A percentile compares a stretch with the other conserved stretches of the same genome.
phyloP scores from a whole-genome alignment of 2,888 invertebrate species.

The Tenodera sinensis region DNA sequence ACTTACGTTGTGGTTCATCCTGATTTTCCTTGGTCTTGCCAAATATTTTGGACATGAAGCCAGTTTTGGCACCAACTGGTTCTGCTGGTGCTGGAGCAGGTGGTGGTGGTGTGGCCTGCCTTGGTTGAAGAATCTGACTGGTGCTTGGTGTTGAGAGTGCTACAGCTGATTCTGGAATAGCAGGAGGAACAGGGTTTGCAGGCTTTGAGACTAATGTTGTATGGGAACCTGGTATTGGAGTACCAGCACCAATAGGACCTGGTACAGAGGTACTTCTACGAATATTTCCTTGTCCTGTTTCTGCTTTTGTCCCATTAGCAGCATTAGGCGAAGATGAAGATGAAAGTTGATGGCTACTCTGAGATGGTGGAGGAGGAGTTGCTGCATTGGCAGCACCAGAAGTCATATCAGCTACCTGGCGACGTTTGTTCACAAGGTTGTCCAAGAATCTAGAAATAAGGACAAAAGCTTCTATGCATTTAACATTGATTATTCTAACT shows the following conservation, averaged over 20 bases:
- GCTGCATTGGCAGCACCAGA: slow-evolving; percentile 40
- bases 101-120: background rate
- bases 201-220: background rate
- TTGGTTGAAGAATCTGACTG: background rate
- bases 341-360: slow-evolving; percentile 39
- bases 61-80: slow-evolving; percentile 7
- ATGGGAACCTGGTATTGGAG: slow-evolving; percentile 43
- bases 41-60: slow-evolving; percentile 35
- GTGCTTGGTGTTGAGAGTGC: background rate
- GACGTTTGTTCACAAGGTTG: slow-evolving; percentile 66
- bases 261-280: slow-evolving; percentile 37
- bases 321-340: slow-evolving; percentile 44
- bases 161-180: background rate
- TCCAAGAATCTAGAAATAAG: slow-evolving; percentile 56
- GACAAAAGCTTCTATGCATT: too few relatives aligned
- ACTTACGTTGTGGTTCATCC: slow-evolving; percentile 27
- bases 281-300: background rate
- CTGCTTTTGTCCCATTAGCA: slow-evolving; percentile 45
- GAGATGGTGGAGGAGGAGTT: slow-evolving; percentile 31
- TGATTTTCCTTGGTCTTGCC: slow-evolving; percentile 29
- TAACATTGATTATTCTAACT: too few relatives aligned
- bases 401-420: slow-evolving; percentile 65
- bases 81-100: background rate
- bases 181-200: background rate
- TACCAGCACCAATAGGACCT: slow-evolving; percentile 44